Conservation (phyloP, 2,113 vertebrate species). For the Xenopus borealis region DNA sequence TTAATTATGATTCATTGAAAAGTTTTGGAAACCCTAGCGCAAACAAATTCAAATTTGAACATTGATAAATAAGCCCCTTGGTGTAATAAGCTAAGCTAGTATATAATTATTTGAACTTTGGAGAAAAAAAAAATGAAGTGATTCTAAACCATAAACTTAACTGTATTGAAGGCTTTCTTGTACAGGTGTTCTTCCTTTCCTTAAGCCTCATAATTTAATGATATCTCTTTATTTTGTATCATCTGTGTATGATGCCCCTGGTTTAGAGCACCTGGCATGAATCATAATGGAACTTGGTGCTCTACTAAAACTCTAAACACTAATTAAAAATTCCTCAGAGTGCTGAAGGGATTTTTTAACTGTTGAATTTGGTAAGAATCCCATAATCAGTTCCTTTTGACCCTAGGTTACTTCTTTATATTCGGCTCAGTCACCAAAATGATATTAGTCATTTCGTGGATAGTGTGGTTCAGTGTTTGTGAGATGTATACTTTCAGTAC, state of each 20-base stretch:
- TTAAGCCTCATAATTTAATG: background rate
- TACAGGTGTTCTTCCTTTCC: too few relatives aligned
- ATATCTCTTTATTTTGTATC: background rate
- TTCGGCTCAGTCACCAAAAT: background rate
- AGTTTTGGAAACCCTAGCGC: too few relatives aligned
- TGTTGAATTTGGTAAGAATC: conserved; percentile 4
- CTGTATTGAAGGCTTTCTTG: too few relatives aligned
- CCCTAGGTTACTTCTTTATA: background rate
- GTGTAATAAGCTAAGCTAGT: too few relatives aligned
- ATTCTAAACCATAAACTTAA: too few relatives aligned
- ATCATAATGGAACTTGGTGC: background rate
- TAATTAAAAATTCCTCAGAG: background rate
- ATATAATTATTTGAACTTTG: too few relatives aligned
- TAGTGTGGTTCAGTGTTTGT: background rate
- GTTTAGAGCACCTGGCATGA: background rate
- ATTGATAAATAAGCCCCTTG: too few relatives aligned
- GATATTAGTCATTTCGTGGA: background rate
- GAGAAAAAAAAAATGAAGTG: too few relatives aligned
- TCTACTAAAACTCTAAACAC: background rate
- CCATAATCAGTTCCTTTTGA: background rate
- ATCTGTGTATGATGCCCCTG: background rate
- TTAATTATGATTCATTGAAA: too few relatives aligned
- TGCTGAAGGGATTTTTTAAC: background rate
- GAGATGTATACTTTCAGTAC: background rate
- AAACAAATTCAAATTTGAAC: too few relatives aligned